phyloP scores from a whole-genome alignment of 1,140 invertebrate species.

The Penaeus vannamei region DNA sequence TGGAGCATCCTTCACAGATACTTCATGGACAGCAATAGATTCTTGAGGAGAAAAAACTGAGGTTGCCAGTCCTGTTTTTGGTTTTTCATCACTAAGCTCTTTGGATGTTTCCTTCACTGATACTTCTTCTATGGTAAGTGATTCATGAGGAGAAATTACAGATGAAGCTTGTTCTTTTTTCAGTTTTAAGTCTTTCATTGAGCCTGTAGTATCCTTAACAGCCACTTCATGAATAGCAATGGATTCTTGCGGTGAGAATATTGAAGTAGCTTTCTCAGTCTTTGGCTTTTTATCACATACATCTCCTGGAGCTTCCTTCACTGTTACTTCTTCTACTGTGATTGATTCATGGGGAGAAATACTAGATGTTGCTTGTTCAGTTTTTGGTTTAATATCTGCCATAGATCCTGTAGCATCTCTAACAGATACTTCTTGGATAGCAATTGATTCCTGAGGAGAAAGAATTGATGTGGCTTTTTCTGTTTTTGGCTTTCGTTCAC shows the following conservation, averaged over 20 bases:
- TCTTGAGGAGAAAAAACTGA: conserved; percentile 66
- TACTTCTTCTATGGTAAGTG: conserved; percentile 23
- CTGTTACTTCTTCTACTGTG: conserved; percentile 54
- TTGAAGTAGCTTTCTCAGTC: conserved; percentile 71
- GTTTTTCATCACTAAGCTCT: conserved; percentile 1
- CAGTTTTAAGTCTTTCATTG: conserved; percentile 71
- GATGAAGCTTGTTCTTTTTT: conserved; percentile 72
- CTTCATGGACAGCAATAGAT: conserved; percentile 74
- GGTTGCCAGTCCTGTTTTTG: conserved; percentile 11
- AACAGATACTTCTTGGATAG: conserved; percentile 61
- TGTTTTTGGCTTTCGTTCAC: conserved; percentile 68
- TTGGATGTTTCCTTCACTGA: conserved; percentile 26
- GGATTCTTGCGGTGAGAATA: conserved; percentile 73
- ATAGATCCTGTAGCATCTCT: conserved; percentile 48
- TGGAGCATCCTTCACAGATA: conserved; percentile 73
- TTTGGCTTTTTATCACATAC: conserved; percentile 70
- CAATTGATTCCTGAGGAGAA: conserved; percentile 68
- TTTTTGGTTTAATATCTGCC: conserved; percentile 49
- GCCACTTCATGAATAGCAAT: conserved; percentile 74
- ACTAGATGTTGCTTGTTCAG: conserved; percentile 49
- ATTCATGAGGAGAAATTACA: conserved; percentile 72
- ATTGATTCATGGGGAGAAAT: conserved; percentile 44
- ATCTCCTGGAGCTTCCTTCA: conserved; percentile 72
- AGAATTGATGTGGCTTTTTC: conserved; percentile 72
- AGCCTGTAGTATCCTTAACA: conserved; percentile 73